phyloP scores from a whole-genome alignment of 2,113 vertebrate species.

The Ceuthmochares aereus region DNA sequence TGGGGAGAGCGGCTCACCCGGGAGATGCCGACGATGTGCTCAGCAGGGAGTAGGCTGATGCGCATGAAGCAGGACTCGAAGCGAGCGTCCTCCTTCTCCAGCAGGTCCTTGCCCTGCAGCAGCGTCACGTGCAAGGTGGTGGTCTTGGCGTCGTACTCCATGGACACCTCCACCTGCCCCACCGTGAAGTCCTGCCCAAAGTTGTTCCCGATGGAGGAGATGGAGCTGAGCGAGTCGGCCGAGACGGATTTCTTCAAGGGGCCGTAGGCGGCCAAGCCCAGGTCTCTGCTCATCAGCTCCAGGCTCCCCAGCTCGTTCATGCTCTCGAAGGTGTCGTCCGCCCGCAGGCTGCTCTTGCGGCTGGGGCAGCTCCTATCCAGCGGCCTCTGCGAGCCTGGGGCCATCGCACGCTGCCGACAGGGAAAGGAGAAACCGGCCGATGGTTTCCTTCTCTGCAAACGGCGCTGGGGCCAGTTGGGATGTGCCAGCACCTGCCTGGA shows the following conservation, averaged over 20 bases:
- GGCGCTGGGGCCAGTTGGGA: not conserved
- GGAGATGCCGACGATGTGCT: slow-evolving; percentile 90
- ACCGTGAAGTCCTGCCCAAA: slow-evolving; percentile 94
- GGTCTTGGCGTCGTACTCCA: slow-evolving; percentile 83
- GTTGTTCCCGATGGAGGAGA: slow-evolving; percentile 95
- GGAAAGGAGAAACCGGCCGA: not conserved
- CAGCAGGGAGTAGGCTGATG: slow-evolving; percentile 88
- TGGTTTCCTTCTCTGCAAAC: fast-evolving
- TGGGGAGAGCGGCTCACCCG: slow-evolving; percentile 78
- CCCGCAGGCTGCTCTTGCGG: slow-evolving; percentile 86
- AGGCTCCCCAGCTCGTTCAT: slow-evolving; percentile 91
- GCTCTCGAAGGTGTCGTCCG: slow-evolving; percentile 86
- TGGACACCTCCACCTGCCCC: slow-evolving; percentile 93
- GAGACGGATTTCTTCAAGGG: slow-evolving; percentile 89
- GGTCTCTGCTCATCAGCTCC: slow-evolving; percentile 92
- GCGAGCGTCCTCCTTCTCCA: slow-evolving; percentile 91
- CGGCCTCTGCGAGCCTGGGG: slow-evolving; percentile 73
- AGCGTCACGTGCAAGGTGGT: slow-evolving; percentile 83
- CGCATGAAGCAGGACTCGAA: slow-evolving; percentile 95
- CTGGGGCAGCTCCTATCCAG: slow-evolving; percentile 57
- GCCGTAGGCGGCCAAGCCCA: slow-evolving; percentile 81
- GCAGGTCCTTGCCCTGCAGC: slow-evolving; percentile 96
- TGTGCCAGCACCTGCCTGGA: not conserved
- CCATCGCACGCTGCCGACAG: slow-evolving; percentile 76
- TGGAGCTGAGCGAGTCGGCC: slow-evolving; percentile 92